Percentiles rank a stretch among this genome's conserved stretches.
These are phyloP conservation scores for Tenualosa ilisha DNA, from an alignment of 2,797 vertebrate species.

Conservation along the genomic window DNA sequence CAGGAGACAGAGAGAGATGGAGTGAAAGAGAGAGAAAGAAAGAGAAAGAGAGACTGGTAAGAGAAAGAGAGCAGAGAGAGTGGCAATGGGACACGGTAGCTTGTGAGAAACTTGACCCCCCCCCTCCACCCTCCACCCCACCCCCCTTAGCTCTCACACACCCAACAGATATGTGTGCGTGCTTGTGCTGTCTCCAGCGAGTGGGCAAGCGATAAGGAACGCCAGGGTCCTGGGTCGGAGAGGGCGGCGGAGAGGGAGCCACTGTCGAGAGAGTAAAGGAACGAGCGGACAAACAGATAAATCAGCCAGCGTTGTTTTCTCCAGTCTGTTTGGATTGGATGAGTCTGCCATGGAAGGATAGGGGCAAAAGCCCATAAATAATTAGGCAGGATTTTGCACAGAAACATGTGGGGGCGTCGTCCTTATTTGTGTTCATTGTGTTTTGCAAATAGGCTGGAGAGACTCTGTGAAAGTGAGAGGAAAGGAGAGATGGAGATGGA, in stretches of 20 bases:
- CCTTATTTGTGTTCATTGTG: neutral
- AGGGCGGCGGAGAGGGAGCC: neutral
- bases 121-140: neutral
- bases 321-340: constrained; percentile 13
- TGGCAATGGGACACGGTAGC: neutral
- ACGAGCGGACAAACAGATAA: neutral
- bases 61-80: neutral
- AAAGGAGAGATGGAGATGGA: neutral
- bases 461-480: neutral
- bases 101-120: neutral
- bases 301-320: neutral
- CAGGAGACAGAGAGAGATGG: neutral
- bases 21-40: neutral
- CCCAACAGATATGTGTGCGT: neutral
- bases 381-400: neutral
- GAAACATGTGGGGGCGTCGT: neutral
- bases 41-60: neutral
- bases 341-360: neutral
- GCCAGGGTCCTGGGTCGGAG: neutral
- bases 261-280: neutral
- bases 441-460: neutral
- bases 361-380: neutral
- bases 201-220: neutral
- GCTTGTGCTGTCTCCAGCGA: neutral
- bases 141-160: neutral